Conservation (phyloP, 2,888 invertebrate species). For the Campoplex nolae region DNA sequence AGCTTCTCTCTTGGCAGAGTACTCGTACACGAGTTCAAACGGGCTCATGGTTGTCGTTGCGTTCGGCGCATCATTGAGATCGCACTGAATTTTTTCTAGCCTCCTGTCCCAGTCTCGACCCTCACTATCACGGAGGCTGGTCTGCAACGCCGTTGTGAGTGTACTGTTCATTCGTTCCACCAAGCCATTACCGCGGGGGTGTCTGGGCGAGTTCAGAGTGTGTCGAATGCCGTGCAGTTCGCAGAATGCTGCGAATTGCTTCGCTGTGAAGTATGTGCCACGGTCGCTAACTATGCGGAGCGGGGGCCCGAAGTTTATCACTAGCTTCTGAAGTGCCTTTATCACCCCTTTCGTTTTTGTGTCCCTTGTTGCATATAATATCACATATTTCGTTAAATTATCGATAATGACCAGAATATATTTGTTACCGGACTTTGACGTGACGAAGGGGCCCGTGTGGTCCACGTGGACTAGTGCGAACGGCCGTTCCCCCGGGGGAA, state of each 20-base stretch:
- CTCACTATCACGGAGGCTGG: background rate
- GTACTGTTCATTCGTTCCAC: slow-evolving; percentile 55
- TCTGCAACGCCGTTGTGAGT: slow-evolving; percentile 21
- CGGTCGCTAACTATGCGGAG: slow-evolving; percentile 60
- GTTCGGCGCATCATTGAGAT: slow-evolving; percentile 59
- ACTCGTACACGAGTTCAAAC: slow-evolving; percentile 60
- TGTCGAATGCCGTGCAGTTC: slow-evolving; percentile 52
- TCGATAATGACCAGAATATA: slow-evolving; percentile 69
- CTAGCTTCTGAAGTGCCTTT: slow-evolving; percentile 14
- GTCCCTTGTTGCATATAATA: no score
- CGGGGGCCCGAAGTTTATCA: slow-evolving; percentile 21
- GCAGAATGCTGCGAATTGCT: slow-evolving; percentile 58
- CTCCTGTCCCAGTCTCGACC: slow-evolving; percentile 2
- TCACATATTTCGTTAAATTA: no score
- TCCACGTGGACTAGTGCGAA: slow-evolving; percentile 72
- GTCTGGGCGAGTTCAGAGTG: slow-evolving; percentile 26
- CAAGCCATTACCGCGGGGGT: slow-evolving; percentile 71
- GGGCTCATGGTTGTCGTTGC: slow-evolving; percentile 60
- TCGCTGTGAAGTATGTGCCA: slow-evolving; percentile 55
- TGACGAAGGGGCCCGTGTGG: slow-evolving; percentile 71
- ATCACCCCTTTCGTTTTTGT: slow-evolving; percentile 24
- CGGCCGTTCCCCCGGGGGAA: slow-evolving; percentile 70
- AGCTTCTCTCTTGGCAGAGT: slow-evolving; percentile 41
- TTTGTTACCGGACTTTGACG: slow-evolving; percentile 59
- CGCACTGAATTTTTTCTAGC: slow-evolving; percentile 43